Evolutionary conservation across 2,797 vertebrate genomes (phyloP), one percentile per base, ranked within the genome.

Genomic region (Xenops minutus): DNA sequence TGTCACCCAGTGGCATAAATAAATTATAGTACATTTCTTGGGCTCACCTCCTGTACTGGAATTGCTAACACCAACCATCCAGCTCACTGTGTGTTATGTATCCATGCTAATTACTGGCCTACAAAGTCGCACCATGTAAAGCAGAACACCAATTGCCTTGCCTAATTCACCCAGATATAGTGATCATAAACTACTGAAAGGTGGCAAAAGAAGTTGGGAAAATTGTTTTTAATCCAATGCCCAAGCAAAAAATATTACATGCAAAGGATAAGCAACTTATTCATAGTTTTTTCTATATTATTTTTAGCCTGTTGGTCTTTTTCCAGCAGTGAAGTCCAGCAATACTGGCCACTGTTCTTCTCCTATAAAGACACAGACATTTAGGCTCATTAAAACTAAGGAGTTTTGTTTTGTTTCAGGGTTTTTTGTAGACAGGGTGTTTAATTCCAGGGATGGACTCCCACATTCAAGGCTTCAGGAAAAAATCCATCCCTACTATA

Each of bases 381-480:
- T 59, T 12, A 71, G 41, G 16, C 14, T 90, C 9, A 71, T 27
- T 62, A 52, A 49, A 84, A 75, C 10, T 3, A 74, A 41, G 6
- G 1, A 1, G 0, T 10, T 74, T 34, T 67, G 6, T 5, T 54
- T 41, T 36, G 14, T 7, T 18, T 59, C 21, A 9, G 0, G 3
- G 6, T 19, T 48, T 41, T 77, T 54, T 36, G 12, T 51, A 46
- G 29, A 58, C 1, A 66, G 17, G 9, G 8, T 72, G 19, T 64
- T 86, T 52, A 68, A 41, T 49, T 72, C 26, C 41, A 84, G 34
- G 27, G 39, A 72, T n/a, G 36, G 29, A 75, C 21, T 54, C 23
- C 54, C 78, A 16, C 7, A 30, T 9, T 81, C 58, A 72, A 5
- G 9, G 34, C 14, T 58, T 54, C 49, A 66, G 37, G 34, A 41